phyloP scores from a whole-genome alignment of 2,888 invertebrate genomes.

The Caenorhabditis sp. region DNA sequence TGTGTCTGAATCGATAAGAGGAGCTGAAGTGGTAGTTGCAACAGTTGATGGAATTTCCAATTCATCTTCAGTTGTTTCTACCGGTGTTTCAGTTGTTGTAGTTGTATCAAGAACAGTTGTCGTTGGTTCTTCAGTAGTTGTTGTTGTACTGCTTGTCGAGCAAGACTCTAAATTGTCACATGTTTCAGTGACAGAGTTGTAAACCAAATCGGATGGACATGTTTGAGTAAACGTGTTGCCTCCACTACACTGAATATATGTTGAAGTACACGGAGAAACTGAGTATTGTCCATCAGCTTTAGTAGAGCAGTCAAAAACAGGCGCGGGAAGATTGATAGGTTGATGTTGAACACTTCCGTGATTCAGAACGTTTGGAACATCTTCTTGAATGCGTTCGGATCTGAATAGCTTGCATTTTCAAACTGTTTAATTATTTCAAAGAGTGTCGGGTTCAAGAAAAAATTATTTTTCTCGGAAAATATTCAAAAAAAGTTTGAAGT shows the following conservation, averaged over 20 bases:
- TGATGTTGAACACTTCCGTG: slow-evolving; percentile 20
- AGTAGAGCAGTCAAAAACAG: slow-evolving; percentile 36
- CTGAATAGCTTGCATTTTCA: no score
- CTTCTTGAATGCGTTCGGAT: slow-evolving; percentile 12
- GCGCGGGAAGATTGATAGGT: background rate
- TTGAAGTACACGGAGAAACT: slow-evolving; percentile 23
- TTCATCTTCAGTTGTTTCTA: slow-evolving; percentile 6
- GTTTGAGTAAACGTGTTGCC: slow-evolving; percentile 12
- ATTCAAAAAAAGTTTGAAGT: background rate
- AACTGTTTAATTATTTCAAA: no score
- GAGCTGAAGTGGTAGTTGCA: background rate
- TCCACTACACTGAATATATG: slow-evolving; percentile 14
- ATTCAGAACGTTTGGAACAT: slow-evolving; percentile 18
- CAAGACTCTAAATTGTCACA: slow-evolving; percentile 40
- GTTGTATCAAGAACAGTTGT: slow-evolving; percentile 2
- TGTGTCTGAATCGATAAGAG: background rate
- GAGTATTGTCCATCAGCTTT: slow-evolving; percentile 34
- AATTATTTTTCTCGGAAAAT: background rate
- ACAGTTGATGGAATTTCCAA: slow-evolving; percentile 4
- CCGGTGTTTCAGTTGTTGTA: background rate
- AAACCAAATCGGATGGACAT: slow-evolving; percentile 40
- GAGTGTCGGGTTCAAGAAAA: no score
- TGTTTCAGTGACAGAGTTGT: slow-evolving; percentile 17
- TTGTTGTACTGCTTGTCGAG: background rate
- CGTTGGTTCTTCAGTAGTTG: slow-evolving; percentile 5